A percentile compares a stretch with the other conserved stretches of the same genome.
Evolutionary conservation across 1,140 invertebrate genomes (phyloP).

Genomic region (Notospermus geniculatus): DNA sequence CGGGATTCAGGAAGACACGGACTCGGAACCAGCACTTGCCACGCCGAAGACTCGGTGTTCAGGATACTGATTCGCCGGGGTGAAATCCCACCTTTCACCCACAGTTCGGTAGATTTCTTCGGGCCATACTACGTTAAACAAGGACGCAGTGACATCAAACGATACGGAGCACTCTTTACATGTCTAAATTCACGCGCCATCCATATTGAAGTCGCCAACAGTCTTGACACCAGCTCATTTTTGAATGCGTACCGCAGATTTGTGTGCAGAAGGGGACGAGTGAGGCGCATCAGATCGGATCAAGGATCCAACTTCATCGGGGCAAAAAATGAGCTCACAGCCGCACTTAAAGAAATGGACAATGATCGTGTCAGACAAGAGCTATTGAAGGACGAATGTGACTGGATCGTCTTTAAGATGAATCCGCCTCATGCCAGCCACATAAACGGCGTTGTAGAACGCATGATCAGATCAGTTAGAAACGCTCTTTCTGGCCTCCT

Average conservation of each 20-base stretch:
- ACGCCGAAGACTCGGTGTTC: too few relatives aligned
- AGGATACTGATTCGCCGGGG: too few relatives aligned
- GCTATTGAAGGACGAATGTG: too few relatives aligned
- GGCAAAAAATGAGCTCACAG: slow-evolving; percentile 1
- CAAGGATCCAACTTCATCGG: slow-evolving; percentile 5
- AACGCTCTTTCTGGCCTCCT: not conserved
- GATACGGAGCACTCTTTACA: slow-evolving; percentile 5
- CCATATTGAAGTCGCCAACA: not conserved
- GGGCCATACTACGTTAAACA: slow-evolving; percentile 13
- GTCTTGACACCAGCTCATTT: too few relatives aligned
- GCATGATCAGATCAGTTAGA: slow-evolving; percentile 2
- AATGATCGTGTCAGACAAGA: not conserved
- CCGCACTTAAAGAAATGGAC: slow-evolving; percentile 1
- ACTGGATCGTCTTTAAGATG: too few relatives aligned
- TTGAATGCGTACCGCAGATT: too few relatives aligned
- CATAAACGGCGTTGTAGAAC: too few relatives aligned
- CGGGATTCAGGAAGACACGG: too few relatives aligned
- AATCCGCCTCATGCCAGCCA: too few relatives aligned
- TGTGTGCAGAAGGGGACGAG: not conserved
- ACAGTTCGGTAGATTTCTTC: slow-evolving; percentile 16
- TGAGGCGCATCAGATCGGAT: slow-evolving; percentile 6
- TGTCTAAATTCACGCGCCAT: slow-evolving; percentile 8
- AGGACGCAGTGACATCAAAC: slow-evolving; percentile 8
- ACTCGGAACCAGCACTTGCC: too few relatives aligned
- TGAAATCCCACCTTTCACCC: slow-evolving; percentile 13